Evolutionary conservation across 2,113 vertebrate genomes (phyloP).

Genomic region (Mesoclemmys tuberculata): DNA sequence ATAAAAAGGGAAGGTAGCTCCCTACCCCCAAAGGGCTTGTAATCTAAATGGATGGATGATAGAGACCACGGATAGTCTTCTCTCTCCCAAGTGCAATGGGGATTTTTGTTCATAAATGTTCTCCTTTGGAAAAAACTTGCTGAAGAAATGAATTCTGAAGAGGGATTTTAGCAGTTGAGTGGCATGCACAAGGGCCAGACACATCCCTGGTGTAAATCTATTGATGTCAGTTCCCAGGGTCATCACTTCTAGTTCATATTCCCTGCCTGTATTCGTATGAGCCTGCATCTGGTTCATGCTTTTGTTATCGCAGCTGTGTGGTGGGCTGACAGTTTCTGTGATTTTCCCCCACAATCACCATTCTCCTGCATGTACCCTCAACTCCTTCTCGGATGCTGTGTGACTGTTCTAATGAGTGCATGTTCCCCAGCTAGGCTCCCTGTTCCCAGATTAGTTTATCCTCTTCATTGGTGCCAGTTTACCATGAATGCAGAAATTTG

Average conservation of each 20-base stretch:
- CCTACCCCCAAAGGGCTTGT: rapidly evolving
- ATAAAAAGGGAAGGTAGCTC: not conserved
- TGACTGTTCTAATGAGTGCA: slow-evolving; percentile 65
- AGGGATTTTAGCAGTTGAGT: not conserved
- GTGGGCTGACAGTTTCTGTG: slow-evolving; percentile 7
- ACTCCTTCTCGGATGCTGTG: not conserved
- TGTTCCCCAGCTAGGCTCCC: slow-evolving; percentile 35
- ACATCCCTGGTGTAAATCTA: not conserved
- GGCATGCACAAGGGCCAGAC: not conserved
- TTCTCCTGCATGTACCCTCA: not conserved
- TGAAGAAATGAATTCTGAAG: not conserved
- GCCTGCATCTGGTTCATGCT: slow-evolving; percentile 23
- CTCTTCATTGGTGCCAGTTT: slow-evolving; percentile 32
- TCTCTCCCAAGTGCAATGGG: not conserved
- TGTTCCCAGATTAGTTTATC: slow-evolving; percentile 44
- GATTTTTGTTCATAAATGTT: not conserved
- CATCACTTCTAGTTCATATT: not conserved
- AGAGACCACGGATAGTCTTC: not conserved
- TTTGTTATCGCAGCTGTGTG: slow-evolving; percentile 73
- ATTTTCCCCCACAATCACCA: not conserved
- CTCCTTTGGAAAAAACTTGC: not conserved
- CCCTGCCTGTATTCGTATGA: not conserved
- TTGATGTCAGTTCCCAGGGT: not conserved
- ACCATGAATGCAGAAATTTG: slow-evolving; percentile 54
- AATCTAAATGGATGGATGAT: rapidly evolving